Evolutionary conservation across 2,797 vertebrate species (phyloP), one percentile per base, ranked within the genome.

Genomic region (Chromis chromis): DNA sequence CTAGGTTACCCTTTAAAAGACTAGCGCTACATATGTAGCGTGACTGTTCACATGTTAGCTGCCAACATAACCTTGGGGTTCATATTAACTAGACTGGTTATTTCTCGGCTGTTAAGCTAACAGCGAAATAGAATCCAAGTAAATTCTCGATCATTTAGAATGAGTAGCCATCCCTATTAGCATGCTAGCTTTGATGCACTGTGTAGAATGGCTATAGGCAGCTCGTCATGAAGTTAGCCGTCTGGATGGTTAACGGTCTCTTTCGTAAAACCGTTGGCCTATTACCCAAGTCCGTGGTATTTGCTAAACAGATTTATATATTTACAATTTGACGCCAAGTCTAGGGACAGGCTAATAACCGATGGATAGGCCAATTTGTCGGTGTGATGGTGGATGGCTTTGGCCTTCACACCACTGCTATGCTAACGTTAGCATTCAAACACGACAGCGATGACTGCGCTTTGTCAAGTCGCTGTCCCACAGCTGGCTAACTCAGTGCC

Each of bases 401-500:
- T 78, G 93, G 93, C 92, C 92, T 93, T 89, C 81, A 81, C 68
- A 61, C 25, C 13, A 59, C 63, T 89, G 84, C 88, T 90, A 92
- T 76, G 93, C 92, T 90, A 89, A 56, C 36, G 44, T 79, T 91
- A 93, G 88, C 89, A 70, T 62, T 55, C 16, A 70, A 83, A 85
- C 83, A 88, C 75, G 84, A 86, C 76, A 88, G 78, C 80, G 40
- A 86, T 90, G 88, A 91, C 87, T 91, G 70, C 69, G 91, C 90
- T 93, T 93, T 92, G 91, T 90, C 78, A 79, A 83, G 63, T n/a
- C 64, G 70, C 76, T 82, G 86, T 87, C 76, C 83, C 56, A 56
- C 69, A 65, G 55, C 69, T 55, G 64, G 81, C 22, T 59, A 64
- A 49, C 63, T 8, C 59, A 4, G 7, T 9, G 21, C 65, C 7